These are phyloP conservation scores for Gymnoscopelus braueri DNA, from an alignment of 2,797 vertebrate species.

Conservation along the genomic window DNA sequence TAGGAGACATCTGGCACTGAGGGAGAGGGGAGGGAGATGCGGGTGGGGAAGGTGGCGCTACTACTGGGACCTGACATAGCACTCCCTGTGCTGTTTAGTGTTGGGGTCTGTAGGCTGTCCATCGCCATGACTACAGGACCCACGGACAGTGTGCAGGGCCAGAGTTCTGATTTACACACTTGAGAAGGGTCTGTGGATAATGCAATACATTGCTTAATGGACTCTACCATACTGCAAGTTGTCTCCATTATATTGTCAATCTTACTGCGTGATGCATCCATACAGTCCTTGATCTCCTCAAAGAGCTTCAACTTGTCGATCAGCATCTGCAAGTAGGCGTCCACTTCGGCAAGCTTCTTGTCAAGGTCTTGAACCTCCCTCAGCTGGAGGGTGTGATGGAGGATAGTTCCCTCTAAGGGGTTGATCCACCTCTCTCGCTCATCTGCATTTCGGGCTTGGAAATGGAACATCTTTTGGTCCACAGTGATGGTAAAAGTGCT, in stretches of 20 bases:
- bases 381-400: too few relatives aligned
- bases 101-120: constrained; percentile 95
- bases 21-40: constrained; percentile 92
- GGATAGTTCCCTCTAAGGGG: too few relatives aligned
- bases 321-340: constrained; percentile 90
- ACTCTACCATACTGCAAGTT: too few relatives aligned
- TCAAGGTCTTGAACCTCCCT: constrained; percentile 90
- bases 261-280: too few relatives aligned
- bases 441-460: constrained; percentile 81
- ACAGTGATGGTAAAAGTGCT: constrained; percentile 99
- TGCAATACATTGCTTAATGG: too few relatives aligned
- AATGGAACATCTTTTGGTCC: constrained; percentile 99
- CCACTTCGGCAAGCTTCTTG: constrained; percentile 91
- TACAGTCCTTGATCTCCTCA: too few relatives aligned
- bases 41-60: constrained; percentile 91
- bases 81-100: constrained; percentile 99
- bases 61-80: constrained; percentile 95
- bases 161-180: constrained; percentile 94
- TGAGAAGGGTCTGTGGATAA: constrained; percentile 92
- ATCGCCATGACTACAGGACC: constrained; percentile 92
- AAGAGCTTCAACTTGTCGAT: constrained; percentile 87
- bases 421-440: too few relatives aligned
- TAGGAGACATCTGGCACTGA: constrained; percentile 98
- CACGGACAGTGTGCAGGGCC: constrained; percentile 94
- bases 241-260: too few relatives aligned